Evolutionary conservation across 1,140 invertebrate genomes (phyloP).

Genomic region (Anagrus nilaparvatae): DNA sequence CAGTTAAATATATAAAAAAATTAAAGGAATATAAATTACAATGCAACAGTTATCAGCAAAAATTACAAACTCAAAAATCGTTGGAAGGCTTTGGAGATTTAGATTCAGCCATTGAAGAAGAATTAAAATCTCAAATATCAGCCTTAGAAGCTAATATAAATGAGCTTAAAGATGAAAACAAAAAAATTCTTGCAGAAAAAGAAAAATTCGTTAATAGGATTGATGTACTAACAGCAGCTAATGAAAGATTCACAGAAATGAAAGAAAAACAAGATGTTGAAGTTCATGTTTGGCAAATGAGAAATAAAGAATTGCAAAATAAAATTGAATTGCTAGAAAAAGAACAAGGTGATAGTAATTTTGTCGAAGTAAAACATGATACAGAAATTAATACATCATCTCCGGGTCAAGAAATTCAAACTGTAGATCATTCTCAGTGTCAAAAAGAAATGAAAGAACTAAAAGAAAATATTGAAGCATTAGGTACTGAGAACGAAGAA

Average conservation of each 20-base stretch:
- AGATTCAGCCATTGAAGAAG: constrained; percentile 64
- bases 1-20: constrained; percentile 61
- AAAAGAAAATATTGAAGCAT: constrained; percentile 47
- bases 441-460: constrained; percentile 39
- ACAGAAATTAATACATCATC: constrained; percentile 2
- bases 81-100: constrained; percentile 50
- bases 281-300: constrained; percentile 53
- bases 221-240: constrained; percentile 64
- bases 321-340: constrained; percentile 49
- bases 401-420: constrained; percentile 5
- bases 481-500: constrained; percentile 61
- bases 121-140: constrained; percentile 56
- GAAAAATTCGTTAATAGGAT: constrained; percentile 56
- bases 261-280: constrained; percentile 68
- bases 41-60: constrained; percentile 49
- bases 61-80: constrained; percentile 44
- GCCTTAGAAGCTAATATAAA: constrained; percentile 53
- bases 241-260: constrained; percentile 64
- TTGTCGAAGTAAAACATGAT: neutral
- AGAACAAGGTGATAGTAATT: neutral
- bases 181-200: constrained; percentile 53
- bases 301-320: constrained; percentile 53
- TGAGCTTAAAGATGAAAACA: constrained; percentile 46
- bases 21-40: constrained; percentile 61
- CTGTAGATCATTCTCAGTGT: constrained; percentile 20